Evolutionary conservation across 2,888 invertebrate genomes (phyloP).

Genomic region (Napeogenes inachia): DNA sequence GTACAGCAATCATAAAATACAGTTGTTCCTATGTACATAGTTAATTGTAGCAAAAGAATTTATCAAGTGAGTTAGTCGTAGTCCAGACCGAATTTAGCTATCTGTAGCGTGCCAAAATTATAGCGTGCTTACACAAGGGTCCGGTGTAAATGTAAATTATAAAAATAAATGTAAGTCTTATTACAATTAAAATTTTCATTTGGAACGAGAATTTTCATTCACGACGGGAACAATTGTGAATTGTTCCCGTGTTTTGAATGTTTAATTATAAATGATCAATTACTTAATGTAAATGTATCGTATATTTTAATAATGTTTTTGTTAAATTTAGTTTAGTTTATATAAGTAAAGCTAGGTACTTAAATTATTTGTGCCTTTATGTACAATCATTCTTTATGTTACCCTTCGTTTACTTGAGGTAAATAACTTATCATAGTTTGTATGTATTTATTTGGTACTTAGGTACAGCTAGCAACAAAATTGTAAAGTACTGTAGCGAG

Average conservation of each 20-base stretch:
- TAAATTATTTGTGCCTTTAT: slow-evolving; percentile 67
- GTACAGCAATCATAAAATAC: slow-evolving; percentile 29
- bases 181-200: slow-evolving; percentile 16
- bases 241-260: slow-evolving; percentile 21
- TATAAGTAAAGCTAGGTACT: slow-evolving; percentile 47
- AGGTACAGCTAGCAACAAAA: too few species aligned
- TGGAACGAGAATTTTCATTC: slow-evolving; percentile 12
- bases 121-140: slow-evolving; percentile 50
- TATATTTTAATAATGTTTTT: slow-evolving; percentile 25
- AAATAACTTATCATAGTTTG: slow-evolving; percentile 7
- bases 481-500: background rate
- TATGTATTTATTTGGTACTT: background rate
- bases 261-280: slow-evolving; percentile 22
- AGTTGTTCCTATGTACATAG: slow-evolving; percentile 57
- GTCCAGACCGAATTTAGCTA: slow-evolving; percentile 53
- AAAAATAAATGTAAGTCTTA: slow-evolving; percentile 24
- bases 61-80: slow-evolving; percentile 31
- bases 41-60: slow-evolving; percentile 31
- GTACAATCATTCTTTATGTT: slow-evolving; percentile 30
- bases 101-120: slow-evolving; percentile 66
- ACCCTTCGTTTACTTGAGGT: slow-evolving; percentile 21
- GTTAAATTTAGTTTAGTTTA: slow-evolving; percentile 17
- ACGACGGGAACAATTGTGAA: slow-evolving; percentile 30
- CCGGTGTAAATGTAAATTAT: slow-evolving; percentile 39
- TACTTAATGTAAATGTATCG: slow-evolving; percentile 29